These are phyloP conservation scores for Meloidogyne floridensis DNA, from an alignment of 1,140 invertebrate genomes.

Conservation along the genomic window DNA sequence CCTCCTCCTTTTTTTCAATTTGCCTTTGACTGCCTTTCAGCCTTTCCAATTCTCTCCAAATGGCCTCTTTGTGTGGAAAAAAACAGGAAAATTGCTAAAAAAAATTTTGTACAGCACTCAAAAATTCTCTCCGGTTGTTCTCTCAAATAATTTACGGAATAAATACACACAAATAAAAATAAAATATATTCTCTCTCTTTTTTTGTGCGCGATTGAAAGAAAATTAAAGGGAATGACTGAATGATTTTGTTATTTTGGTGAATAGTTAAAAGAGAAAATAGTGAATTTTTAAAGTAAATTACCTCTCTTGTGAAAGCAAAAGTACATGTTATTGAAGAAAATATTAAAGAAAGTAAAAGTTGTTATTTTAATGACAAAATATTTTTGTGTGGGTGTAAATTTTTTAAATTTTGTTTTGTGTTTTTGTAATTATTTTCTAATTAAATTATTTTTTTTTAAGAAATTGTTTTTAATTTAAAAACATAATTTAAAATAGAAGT, in stretches of 20 bases:
- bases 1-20: not conserved
- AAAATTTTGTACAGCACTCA: not conserved
- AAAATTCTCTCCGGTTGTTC: not conserved
- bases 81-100: not conserved
- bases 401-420: too few relatives aligned
- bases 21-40: slow-evolving; percentile 4
- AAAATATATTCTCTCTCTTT: not conserved
- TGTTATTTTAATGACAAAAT: too few relatives aligned
- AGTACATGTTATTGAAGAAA: not conserved
- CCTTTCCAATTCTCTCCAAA: not conserved
- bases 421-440: too few relatives aligned
- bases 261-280: not conserved
- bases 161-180: not conserved
- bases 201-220: not conserved
- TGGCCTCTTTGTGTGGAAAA: not conserved
- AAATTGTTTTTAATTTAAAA: too few relatives aligned
- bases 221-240: not conserved
- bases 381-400: too few relatives aligned
- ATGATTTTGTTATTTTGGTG: not conserved
- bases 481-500: too few relatives aligned
- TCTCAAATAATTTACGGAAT: not conserved
- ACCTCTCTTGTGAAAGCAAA: not conserved
- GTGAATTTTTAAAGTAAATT: not conserved
- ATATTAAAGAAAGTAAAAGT: too few relatives aligned
- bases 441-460: too few relatives aligned